Evolutionary conservation across 2,797 vertebrate genomes (phyloP), one percentile per base, ranked within the genome.

Genomic region (Microcaecilia unicolor): DNA sequence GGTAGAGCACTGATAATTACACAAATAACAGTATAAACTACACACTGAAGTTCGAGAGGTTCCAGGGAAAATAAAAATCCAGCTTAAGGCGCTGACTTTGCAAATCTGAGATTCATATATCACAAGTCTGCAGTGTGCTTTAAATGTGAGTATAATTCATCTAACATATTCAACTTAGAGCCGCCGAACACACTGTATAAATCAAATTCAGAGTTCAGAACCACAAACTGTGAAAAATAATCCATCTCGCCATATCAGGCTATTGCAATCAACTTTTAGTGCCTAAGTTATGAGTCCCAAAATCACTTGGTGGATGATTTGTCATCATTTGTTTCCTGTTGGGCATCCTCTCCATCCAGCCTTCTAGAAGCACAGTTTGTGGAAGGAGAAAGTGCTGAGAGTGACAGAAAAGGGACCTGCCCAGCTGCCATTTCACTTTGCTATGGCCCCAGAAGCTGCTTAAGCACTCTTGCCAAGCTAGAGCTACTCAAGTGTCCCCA

Each of bases 241-340:
- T 4, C 4, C n/a, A 57, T 6, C 12, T 9, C 4, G 22, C 30
- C 48, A 21, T 32, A 61, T 34, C 27, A 54, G 19, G 32, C 38
- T 36, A 31, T 23, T 53, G 52, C 44, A 44, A 58, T 48, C 35
- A 54, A 52, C 25, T 34, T 58, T 28, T 39, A 24, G 25, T 21
- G 44, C 10, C 2, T 24, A 24, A 4, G 4, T 34, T 50, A 25
- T 23, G 34, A 33, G 28, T 31, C 13, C 28, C 47, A 21, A 23
- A 21, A 23, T 20, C 17, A 44, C 48, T 29, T 2, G 14, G 15
- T 23, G 27, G 22, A 58, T 8, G n/a, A 49, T 28, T 28, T 49
- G 25, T 45, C 34, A 55, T 34, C 0, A 33, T 57, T 51, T 47
- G n/a, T 58, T 59, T 69, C 59, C 45, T 55, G 29, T 48, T 62